Conservation (phyloP, 2,113 vertebrate genomes). For the Gracilinanus agilis region DNA sequence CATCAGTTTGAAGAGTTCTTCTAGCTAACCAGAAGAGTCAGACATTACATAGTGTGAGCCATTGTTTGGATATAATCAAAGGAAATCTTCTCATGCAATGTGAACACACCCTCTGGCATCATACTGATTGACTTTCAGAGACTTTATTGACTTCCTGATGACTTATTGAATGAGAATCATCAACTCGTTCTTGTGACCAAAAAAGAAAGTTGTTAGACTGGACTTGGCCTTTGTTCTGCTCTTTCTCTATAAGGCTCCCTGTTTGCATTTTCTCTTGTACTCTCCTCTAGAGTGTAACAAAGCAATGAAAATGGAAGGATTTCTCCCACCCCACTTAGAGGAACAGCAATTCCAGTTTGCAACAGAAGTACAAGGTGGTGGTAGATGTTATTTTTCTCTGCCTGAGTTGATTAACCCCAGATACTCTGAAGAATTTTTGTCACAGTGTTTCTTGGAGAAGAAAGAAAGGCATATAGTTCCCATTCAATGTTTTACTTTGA, state of each 20-base stretch:
- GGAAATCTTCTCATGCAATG: neutral
- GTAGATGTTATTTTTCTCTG: neutral
- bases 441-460: neutral
- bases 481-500: neutral
- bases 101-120: neutral
- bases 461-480: neutral
- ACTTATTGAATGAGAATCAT: neutral
- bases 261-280: neutral
- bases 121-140: neutral
- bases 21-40: neutral
- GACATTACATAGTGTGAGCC: neutral
- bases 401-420: neutral
- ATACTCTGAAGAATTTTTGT: neutral
- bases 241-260: neutral
- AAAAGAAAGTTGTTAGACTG: neutral
- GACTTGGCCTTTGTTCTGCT: neutral
- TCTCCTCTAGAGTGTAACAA: neutral
- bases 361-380: neutral
- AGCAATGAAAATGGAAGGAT: neutral
- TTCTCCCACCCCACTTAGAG: neutral
- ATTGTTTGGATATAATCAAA: neutral
- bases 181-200: neutral
- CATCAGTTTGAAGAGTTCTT: neutral
- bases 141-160: neutral
- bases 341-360: neutral